A percentile compares a stretch with the other conserved stretches of the same genome.
Evolutionary conservation across 35 echinoderm and acorn worm genomes (phyloP).

Genomic region (Strongylocentrotus purpuratus): DNA sequence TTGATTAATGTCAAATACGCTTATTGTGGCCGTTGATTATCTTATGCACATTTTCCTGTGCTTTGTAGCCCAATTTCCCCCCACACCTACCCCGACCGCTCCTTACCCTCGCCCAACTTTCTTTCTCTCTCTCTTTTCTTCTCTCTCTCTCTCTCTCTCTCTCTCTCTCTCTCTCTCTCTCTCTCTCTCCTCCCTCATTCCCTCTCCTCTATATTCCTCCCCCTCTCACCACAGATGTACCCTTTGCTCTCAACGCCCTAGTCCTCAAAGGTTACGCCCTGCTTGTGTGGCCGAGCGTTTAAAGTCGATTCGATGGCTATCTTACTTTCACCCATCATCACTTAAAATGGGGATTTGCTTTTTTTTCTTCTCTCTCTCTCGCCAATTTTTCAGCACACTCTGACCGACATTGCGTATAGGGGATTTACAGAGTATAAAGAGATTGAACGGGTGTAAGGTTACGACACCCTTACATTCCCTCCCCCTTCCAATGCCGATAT

Average conservation of each 20-base stretch:
- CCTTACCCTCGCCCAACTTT: too few relatives aligned
- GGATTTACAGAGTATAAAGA: not conserved
- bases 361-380: not conserved
- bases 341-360: not conserved
- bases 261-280: not conserved
- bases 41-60: too few relatives aligned
- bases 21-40: too few relatives aligned
- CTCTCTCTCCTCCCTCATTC: not conserved
- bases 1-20: too few relatives aligned
- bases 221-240: not conserved
- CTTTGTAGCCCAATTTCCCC: too few relatives aligned
- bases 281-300: slow-evolving; percentile 12
- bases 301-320: not conserved
- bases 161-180: not conserved
- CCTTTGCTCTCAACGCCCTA: not conserved
- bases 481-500: not conserved
- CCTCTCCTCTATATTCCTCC: not conserved
- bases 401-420: not conserved
- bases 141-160: too few relatives aligned
- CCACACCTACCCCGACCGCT: too few relatives aligned
- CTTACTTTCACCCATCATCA: not conserved
- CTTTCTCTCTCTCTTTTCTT: too few relatives aligned
- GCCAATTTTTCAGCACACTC: not conserved
- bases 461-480: not conserved
- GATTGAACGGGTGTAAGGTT: not conserved